Base-by-base conservation (phyloP, 2,888 invertebrate species). In the Campaea margaritaria region DNA sequence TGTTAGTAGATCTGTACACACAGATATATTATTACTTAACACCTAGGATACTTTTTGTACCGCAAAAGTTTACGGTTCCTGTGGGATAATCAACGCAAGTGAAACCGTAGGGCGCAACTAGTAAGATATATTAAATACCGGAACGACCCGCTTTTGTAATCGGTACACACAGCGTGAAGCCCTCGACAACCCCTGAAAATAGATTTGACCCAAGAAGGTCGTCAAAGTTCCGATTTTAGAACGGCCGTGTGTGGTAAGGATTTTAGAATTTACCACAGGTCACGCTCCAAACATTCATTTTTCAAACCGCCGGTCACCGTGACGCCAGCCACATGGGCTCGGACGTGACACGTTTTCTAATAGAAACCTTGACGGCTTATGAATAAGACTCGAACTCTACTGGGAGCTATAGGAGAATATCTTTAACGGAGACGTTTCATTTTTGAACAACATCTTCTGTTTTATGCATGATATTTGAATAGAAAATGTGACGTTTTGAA, bases 281-380 rank as follows among this genome's bases (percentile, higher is more conserved):
- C 78, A 77, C 79, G 76, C 64, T 49, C 62, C 36, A 31, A 61
- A 60, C 75, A 71, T 77, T 70, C 71, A 74, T 80, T 78, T 78
- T 73, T 76, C 71, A 71, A 71, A 76, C 71, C 65, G 13, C 8
- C 14, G 56, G 44, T 67, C 63, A 60, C 69, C 64, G 62, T 68
- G 64, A 73, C 70, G 62, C 55, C 34, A 62, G 63, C 73, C 79
- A 72, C 69, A 70, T 72, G 75, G 69, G 61, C 51, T 52, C 45
- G 65, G 8, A 76, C 78, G 79, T 76, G 78, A 72, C 53, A 4
- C 27, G 68, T 67, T 51, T 73, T 4, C 44, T 36, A 69, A 76
- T 59, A 44, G 15, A 48, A 49, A 62, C 63, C 64, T 70, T 72
- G 62, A 13, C 11, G n/a, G 11, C 42, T 60, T 57, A 64, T 59